Percentiles rank a stretch among this genome's conserved stretches.
Evolutionary conservation across 2,888 invertebrate genomes (phyloP).

Genomic region (Antheraea yamamai): DNA sequence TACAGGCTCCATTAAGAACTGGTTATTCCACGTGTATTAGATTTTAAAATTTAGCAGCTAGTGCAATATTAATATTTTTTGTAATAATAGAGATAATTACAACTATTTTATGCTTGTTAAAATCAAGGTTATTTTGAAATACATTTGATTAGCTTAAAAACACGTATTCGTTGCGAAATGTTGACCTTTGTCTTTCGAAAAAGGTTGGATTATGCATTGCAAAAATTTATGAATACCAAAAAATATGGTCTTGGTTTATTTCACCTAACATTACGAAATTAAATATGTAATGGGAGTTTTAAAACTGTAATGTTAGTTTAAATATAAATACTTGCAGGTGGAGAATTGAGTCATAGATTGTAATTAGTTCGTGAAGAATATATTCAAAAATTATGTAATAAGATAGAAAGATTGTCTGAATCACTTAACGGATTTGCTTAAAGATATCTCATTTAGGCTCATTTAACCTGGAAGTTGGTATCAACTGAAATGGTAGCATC

Average conservation of each 20-base stretch:
- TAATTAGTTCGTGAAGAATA: too few relatives aligned
- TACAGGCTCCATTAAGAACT: too few relatives aligned
- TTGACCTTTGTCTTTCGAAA: background rate
- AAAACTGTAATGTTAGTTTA: too few relatives aligned
- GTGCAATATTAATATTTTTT: background rate
- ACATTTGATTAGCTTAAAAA: background rate
- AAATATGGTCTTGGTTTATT: background rate
- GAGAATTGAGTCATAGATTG: too few relatives aligned
- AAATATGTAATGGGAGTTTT: too few relatives aligned
- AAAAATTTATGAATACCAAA: background rate
- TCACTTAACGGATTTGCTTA: too few relatives aligned
- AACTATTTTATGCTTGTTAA: background rate
- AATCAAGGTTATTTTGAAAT: constrained; percentile 5
- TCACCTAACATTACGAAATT: background rate
- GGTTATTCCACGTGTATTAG: background rate
- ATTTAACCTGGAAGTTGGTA: too few relatives aligned
- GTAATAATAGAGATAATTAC: background rate
- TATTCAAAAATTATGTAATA: too few relatives aligned
- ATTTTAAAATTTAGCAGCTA: background rate
- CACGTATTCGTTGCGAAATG: constrained; percentile 2
- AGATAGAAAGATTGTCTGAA: too few relatives aligned
- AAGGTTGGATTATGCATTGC: background rate
- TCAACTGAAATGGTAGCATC: too few relatives aligned
- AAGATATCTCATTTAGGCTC: too few relatives aligned
- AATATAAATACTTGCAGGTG: too few relatives aligned